Percentiles rank a stretch among this genome's conserved stretches.
Evolutionary conservation across 1,140 invertebrate genomes (phyloP).

Genomic region (Homarus americanus): DNA sequence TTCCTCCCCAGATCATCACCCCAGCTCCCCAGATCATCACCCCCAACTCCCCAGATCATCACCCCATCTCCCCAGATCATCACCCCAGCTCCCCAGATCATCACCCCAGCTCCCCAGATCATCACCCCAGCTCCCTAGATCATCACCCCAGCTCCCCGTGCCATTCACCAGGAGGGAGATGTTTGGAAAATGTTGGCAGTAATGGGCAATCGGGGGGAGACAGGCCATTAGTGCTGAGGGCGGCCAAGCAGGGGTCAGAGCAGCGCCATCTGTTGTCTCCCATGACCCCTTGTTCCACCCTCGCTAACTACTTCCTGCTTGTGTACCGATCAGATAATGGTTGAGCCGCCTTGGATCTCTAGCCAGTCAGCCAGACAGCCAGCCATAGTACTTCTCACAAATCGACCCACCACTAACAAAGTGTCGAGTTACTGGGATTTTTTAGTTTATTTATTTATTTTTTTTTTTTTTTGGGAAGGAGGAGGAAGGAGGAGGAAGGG

Average conservation of each 20-base stretch:
- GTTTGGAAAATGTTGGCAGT: conserved; percentile 27
- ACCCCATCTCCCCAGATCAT: background rate
- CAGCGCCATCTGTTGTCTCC: background rate
- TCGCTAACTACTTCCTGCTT: background rate
- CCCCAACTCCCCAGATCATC: background rate
- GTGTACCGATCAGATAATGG: background rate
- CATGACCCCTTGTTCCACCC: background rate
- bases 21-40: background rate
- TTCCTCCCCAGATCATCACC: no score
- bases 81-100: background rate
- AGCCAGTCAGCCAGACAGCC: no score
- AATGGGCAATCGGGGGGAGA: background rate
- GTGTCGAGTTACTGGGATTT: no score
- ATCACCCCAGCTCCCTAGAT: background rate
- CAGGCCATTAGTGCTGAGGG: conserved; percentile 24
- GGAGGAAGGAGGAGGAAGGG: no score
- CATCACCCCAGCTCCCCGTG: no score
- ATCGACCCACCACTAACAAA: no score
- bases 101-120: background rate
- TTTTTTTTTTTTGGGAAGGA: no score
- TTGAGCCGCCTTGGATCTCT: no score
- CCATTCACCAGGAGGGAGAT: conserved; percentile 29
- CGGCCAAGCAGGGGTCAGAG: background rate
- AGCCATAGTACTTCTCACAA: no score
- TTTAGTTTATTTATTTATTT: no score